A percentile compares a stretch with the other conserved stretches of the same genome.
These are phyloP conservation scores for Gnathonemus longibarbis DNA, from an alignment of 2,113 vertebrate genomes.

Conservation along the genomic window DNA sequence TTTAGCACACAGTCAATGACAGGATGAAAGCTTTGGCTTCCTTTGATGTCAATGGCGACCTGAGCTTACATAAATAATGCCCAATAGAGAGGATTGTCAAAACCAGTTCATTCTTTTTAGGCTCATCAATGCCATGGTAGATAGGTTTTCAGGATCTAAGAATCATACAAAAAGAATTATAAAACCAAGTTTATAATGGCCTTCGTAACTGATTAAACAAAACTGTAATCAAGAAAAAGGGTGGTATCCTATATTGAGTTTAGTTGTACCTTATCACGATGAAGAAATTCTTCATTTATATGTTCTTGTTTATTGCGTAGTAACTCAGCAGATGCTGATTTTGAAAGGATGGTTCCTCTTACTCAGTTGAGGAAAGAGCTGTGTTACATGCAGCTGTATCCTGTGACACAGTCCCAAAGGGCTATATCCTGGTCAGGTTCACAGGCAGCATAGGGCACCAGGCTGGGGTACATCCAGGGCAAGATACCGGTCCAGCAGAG, in stretches of 20 bases:
- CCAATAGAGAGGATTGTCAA: background rate
- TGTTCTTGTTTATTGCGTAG: background rate
- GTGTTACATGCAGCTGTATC: background rate
- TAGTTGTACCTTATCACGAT: background rate
- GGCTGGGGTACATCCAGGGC: background rate
- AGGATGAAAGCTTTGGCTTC: background rate
- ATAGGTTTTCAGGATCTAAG: conserved; percentile 1
- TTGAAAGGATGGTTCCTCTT: background rate
- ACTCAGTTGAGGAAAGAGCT: background rate
- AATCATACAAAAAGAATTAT: background rate
- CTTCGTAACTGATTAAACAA: background rate
- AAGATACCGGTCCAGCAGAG: background rate
- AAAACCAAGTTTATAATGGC: background rate
- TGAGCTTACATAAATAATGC: background rate
- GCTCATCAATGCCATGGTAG: background rate
- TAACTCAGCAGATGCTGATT: background rate
- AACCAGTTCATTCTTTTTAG: background rate
- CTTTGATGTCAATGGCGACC: background rate
- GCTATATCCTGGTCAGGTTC: background rate
- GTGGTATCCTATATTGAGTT: background rate
- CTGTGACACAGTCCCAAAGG: background rate
- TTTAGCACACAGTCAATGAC: background rate
- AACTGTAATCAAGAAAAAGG: background rate
- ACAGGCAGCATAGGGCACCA: background rate
- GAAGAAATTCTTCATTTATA: background rate